phyloP scores from a whole-genome alignment of 2,113 vertebrate species.

The Toxotes jaculatrix region DNA sequence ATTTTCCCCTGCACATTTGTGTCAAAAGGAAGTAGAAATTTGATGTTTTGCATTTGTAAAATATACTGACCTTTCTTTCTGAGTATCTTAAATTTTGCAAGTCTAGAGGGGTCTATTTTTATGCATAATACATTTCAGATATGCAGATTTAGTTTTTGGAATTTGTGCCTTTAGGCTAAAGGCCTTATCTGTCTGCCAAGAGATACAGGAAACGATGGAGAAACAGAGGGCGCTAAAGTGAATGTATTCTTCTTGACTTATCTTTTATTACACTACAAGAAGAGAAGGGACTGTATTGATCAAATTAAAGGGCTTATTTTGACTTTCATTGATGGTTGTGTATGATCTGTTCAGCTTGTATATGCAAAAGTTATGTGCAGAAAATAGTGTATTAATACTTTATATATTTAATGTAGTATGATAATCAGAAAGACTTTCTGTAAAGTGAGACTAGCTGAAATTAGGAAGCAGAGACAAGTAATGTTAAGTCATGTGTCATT shows the following conservation, averaged over 20 bases:
- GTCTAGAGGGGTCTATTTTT: not conserved
- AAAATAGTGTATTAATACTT: not conserved
- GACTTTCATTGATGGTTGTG: not conserved
- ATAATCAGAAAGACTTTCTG: not conserved
- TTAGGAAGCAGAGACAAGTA: not conserved
- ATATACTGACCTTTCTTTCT: constrained; percentile 8
- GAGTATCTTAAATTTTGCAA: constrained; percentile 8
- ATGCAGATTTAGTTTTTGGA: not conserved
- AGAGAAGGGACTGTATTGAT: not conserved
- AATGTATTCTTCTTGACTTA: not conserved
- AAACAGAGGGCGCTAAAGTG: not conserved
- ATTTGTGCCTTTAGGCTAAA: not conserved
- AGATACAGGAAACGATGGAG: not conserved
- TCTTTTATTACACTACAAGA: not conserved
- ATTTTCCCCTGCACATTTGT: not conserved
- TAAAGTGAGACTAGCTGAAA: not conserved
- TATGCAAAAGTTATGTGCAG: not conserved
- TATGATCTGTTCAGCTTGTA: not conserved
- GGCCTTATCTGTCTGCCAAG: not conserved
- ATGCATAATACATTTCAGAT: not conserved
- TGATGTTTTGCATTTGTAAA: constrained; percentile 7
- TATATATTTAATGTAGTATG: not conserved
- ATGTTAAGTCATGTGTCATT: constrained; percentile 3
- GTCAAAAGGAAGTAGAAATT: constrained; percentile 29
- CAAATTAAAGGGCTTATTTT: not conserved